Percentiles rank a stretch among this genome's conserved stretches.
phyloP scores from a whole-genome alignment of 2,888 invertebrate genomes.

The Noctuana brunneofusca region DNA sequence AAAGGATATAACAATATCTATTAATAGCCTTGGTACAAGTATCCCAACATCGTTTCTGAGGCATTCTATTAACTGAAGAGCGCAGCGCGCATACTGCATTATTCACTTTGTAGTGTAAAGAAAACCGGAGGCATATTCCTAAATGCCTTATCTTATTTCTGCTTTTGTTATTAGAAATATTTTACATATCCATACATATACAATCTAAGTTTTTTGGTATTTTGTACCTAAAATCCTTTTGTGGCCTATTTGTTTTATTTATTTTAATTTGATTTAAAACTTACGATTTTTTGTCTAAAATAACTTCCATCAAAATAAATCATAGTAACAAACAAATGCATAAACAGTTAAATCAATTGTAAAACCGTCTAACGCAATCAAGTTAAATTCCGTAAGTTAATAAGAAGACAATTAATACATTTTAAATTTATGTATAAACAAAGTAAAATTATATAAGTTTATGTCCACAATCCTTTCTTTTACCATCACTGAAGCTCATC shows the following conservation, averaged over 20 bases:
- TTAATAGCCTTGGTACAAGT: background rate
- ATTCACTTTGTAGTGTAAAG: constrained; percentile 75
- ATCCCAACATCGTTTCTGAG: constrained; percentile 49
- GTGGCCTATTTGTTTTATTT: too few species aligned
- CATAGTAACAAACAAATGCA: too few species aligned
- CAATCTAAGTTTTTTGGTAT: too few species aligned
- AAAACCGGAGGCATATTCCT: background rate
- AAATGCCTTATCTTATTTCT: background rate
- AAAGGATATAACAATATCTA: background rate
- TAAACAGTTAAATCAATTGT: too few species aligned
- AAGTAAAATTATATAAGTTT: background rate
- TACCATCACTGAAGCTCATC: constrained; percentile 26
- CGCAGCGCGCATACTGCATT: constrained; percentile 66
- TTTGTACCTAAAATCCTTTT: too few species aligned
- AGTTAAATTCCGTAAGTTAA: too few species aligned
- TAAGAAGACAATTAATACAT: background rate
- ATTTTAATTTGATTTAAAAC: too few species aligned
- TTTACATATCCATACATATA: too few species aligned
- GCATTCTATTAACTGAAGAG: constrained; percentile 62
- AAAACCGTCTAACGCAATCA: too few species aligned
- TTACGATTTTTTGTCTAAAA: too few species aligned
- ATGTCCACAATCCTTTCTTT: constrained; percentile 13
- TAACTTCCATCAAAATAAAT: too few species aligned
- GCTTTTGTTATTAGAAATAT: background rate
- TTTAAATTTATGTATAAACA: background rate